Evolutionary conservation across 2,113 vertebrate species (phyloP).

Genomic region (Phylloscopus whistleri): DNA sequence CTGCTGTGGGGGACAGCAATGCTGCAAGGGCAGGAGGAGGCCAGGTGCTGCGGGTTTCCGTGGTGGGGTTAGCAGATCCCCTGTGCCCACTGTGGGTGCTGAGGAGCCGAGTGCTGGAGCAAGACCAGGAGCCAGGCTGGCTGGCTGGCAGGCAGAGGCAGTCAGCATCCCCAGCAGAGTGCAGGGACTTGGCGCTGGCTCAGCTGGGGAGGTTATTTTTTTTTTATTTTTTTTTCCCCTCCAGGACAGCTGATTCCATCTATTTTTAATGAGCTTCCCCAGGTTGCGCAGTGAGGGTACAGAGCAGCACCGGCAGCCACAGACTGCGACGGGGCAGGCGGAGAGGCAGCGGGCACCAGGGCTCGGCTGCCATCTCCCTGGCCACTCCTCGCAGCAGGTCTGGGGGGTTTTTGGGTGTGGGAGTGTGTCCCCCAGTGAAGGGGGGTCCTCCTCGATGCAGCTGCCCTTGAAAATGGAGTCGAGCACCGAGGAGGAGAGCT

Average conservation of each 20-base stretch:
- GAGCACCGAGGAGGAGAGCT: slow-evolving; percentile 88
- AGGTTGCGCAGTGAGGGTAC: slow-evolving; percentile 72
- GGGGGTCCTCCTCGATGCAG: slow-evolving; percentile 76
- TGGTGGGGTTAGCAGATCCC: slow-evolving; percentile 48
- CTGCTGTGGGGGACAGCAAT: neutral
- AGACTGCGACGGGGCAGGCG: slow-evolving; percentile 35
- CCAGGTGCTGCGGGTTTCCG: neutral
- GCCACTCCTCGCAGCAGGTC: neutral
- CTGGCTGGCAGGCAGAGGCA: slow-evolving; percentile 49
- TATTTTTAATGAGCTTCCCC: slow-evolving; percentile 83
- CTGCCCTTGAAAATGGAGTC: slow-evolving; percentile 89
- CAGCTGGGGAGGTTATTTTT: slow-evolving; percentile 60
- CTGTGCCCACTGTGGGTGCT: neutral
- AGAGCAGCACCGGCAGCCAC: slow-evolving; percentile 55
- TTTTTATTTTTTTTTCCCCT: slow-evolving; percentile 7
- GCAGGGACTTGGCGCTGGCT: slow-evolving; percentile 43
- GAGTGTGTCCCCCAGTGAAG: slow-evolving; percentile 39
- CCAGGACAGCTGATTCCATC: slow-evolving; percentile 72
- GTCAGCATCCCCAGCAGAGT: slow-evolving; percentile 11
- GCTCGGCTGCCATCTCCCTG: neutral
- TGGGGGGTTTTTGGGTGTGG: neutral
- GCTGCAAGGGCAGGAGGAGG: slow-evolving; percentile 62
- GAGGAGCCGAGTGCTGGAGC: neutral
- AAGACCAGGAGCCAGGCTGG: slow-evolving; percentile 30
- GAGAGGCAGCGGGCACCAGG: slow-evolving; percentile 10